Conservation (phyloP, 2,888 invertebrate species). For the Scaptodrosophila latifasciaeformis region DNA sequence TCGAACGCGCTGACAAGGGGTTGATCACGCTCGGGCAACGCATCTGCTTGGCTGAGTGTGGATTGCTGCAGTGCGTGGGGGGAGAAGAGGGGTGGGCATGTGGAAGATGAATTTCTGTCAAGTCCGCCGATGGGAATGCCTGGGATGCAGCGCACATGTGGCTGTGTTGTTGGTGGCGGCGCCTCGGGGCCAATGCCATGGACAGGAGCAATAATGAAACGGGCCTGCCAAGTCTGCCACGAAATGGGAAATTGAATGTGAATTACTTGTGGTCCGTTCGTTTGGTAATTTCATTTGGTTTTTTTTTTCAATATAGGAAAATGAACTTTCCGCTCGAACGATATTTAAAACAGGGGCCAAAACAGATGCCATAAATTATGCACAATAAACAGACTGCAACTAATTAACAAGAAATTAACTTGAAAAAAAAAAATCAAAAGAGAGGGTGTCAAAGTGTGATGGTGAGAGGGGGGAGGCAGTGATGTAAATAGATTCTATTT, state of each 20-base stretch:
- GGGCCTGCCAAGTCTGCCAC: conserved; percentile 31
- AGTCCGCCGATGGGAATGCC: conserved; percentile 31
- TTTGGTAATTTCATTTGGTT: no score
- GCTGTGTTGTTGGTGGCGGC: no score
- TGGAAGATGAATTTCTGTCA: conserved; percentile 27
- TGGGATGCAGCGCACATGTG: conserved; percentile 48
- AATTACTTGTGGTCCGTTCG: conserved; percentile 37
- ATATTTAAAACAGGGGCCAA: no score
- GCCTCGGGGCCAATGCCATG: conserved; percentile 29
- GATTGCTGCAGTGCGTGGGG: neutral
- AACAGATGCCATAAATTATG: conserved; percentile 54
- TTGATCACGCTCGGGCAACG: conserved; percentile 25
- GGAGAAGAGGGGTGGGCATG: no score
- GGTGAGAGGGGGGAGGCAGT: neutral
- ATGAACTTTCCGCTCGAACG: conserved; percentile 14
- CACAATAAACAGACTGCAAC: conserved; percentile 55
- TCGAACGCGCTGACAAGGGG: conserved; percentile 36
- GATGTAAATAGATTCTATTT: no score
- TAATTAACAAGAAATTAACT: conserved; percentile 56
- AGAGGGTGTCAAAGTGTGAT: no score
- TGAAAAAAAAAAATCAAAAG: neutral
- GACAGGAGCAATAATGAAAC: no score
- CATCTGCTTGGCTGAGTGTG: neutral
- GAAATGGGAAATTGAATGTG: conserved; percentile 56
- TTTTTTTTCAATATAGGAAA: no score